A percentile compares a stretch with the other conserved stretches of the same genome.
These are phyloP conservation scores for Acanthurus tractus DNA, from an alignment of 2,797 vertebrate genomes.

Conservation along the genomic window DNA sequence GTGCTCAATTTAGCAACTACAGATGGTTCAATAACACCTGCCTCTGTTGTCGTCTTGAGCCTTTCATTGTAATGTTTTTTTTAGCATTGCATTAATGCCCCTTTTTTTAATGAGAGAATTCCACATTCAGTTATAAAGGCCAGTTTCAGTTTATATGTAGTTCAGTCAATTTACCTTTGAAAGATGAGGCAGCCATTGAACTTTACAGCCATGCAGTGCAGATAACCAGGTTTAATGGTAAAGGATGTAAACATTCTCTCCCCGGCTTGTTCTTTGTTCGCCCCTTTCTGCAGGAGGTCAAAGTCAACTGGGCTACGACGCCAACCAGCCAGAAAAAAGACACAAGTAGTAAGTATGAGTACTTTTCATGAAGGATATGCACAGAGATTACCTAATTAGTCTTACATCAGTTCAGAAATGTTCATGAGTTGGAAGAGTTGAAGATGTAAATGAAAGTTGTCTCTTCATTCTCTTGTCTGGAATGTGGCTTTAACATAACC, in stretches of 20 bases:
- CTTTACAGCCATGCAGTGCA: neutral
- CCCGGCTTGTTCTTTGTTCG: constrained; percentile 63
- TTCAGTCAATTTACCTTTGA: neutral
- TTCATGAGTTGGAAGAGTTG: neutral
- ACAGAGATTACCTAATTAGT: neutral
- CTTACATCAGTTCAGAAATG: neutral
- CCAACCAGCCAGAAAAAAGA: constrained; percentile 99
- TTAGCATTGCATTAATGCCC: neutral
- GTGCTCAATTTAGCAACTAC: neutral
- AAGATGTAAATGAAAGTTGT: neutral
- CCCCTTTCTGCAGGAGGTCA: constrained; percentile 92
- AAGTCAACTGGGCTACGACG: constrained; percentile 99
- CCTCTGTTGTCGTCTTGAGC: neutral
- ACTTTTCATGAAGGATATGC: neutral
- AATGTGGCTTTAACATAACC: neutral
- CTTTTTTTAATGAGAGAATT: neutral
- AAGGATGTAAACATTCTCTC: constrained; percentile 74
- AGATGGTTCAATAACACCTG: neutral
- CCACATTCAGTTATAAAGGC: neutral
- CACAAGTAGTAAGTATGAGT: constrained; percentile 95
- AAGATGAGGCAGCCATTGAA: neutral
- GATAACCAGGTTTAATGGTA: constrained; percentile 21
- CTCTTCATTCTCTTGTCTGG: neutral
- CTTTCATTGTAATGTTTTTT: neutral
- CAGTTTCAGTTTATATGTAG: neutral